phyloP scores from a whole-genome alignment of 2,113 vertebrate genomes.

The Sitta europaea region DNA sequence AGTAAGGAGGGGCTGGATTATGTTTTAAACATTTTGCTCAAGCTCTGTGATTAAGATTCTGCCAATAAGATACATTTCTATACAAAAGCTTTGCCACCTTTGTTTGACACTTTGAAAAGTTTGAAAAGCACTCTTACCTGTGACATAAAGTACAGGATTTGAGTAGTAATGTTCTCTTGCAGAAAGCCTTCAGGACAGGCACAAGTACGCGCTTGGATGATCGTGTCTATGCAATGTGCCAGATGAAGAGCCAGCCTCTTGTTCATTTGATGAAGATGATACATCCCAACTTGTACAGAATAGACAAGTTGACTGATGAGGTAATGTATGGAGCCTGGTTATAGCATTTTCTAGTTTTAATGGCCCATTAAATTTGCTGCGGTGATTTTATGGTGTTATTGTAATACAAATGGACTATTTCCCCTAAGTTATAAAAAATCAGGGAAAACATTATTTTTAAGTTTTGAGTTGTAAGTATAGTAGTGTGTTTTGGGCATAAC shows the following conservation, averaged over 20 bases:
- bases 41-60: neutral
- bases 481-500: neutral
- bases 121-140: neutral
- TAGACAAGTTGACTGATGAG: conserved; percentile 92
- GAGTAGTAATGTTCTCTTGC: neutral
- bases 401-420: neutral
- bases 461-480: neutral
- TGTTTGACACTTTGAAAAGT: neutral
- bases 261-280: conserved; percentile 90
- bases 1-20: neutral
- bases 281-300: conserved; percentile 91
- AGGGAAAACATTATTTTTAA: neutral
- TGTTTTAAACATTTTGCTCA: neutral
- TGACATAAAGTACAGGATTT: neutral
- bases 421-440: neutral
- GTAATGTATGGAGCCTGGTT: conserved; percentile 57
- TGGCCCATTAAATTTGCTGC: neutral
- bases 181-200: conserved; percentile 94
- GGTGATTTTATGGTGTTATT: neutral
- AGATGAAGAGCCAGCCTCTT: conserved; percentile 94
- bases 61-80: neutral
- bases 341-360: neutral
- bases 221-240: conserved; percentile 93
- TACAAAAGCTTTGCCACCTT: neutral
- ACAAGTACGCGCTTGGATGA: conserved; percentile 93